Percentiles rank a stretch among this genome's conserved stretches.
These are phyloP conservation scores for Serrognathus titanus DNA, from an alignment of 2,888 invertebrate species.

Conservation along the genomic window DNA sequence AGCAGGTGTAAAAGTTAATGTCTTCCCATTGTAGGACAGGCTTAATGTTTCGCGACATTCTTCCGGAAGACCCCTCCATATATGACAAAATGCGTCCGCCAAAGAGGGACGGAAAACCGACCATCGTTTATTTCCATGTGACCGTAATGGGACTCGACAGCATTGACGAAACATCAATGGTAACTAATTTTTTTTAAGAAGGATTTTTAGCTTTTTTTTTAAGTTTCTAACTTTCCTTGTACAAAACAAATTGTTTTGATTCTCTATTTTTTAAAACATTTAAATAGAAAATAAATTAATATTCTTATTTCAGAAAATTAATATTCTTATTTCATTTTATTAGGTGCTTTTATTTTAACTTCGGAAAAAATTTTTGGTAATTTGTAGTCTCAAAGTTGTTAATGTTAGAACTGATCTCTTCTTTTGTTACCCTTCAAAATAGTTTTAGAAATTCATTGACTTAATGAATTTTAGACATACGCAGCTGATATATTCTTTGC, in stretches of 20 bases:
- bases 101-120: slow-evolving; percentile 83
- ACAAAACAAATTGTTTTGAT: too few species aligned
- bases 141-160: slow-evolving; percentile 95
- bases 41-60: slow-evolving; percentile 76
- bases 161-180: slow-evolving; percentile 95
- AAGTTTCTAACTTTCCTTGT: too few species aligned
- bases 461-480: slow-evolving; percentile 62
- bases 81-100: slow-evolving; percentile 94
- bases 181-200: slow-evolving; percentile 43
- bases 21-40: slow-evolving; percentile 57
- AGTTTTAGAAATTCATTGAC: background rate
- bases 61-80: slow-evolving; percentile 80
- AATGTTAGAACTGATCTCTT: too few species aligned
- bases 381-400: background rate
- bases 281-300: too few species aligned
- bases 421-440: too few species aligned
- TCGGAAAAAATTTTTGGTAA: too few species aligned
- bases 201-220: too few species aligned
- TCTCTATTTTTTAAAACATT: too few species aligned
- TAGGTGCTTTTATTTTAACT: too few species aligned
- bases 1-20: slow-evolving; percentile 13
- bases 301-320: too few species aligned
- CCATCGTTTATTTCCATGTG: slow-evolving; percentile 86
- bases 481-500: slow-evolving; percentile 91
- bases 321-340: too few species aligned